A percentile compares a stretch with the other conserved stretches of the same genome.
These are phyloP conservation scores for Phyllostomus hastatus DNA, from an alignment of 2,113 vertebrate species.

Conservation along the genomic window DNA sequence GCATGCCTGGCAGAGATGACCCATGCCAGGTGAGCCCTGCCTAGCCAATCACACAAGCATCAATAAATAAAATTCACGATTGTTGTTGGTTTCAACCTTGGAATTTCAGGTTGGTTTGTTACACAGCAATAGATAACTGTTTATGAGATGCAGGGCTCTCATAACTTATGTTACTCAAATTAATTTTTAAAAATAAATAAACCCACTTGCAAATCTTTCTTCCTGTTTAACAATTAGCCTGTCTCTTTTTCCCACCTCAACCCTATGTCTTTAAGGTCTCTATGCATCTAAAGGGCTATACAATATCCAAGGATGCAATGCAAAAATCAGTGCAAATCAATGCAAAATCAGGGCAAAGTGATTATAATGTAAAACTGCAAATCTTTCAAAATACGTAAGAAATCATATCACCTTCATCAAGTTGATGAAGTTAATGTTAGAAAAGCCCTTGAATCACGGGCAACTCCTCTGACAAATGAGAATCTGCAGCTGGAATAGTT, in stretches of 20 bases:
- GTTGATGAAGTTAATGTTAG: slow-evolving; percentile 46
- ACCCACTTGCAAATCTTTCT: neutral
- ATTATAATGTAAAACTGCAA: slow-evolving; percentile 40
- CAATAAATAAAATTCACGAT: neutral
- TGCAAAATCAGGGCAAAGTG: slow-evolving; percentile 47
- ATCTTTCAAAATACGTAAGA: slow-evolving; percentile 34
- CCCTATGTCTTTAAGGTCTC: neutral
- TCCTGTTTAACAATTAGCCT: neutral
- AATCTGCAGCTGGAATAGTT: slow-evolving; percentile 45
- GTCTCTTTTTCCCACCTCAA: neutral
- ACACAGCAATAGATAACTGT: neutral
- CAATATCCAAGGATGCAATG: slow-evolving; percentile 16
- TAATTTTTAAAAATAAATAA: slow-evolving; percentile 31
- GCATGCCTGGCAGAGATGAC: neutral
- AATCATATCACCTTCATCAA: neutral
- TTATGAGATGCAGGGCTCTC: neutral
- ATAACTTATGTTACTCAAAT: neutral
- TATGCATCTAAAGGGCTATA: neutral
- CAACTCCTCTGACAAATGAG: slow-evolving; percentile 1
- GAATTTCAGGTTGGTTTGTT: neutral
- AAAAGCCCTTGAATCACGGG: slow-evolving; percentile 46
- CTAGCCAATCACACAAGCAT: neutral
- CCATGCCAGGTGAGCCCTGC: neutral
- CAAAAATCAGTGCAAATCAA: slow-evolving; percentile 50
- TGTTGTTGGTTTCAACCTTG: neutral